phyloP scores from a whole-genome alignment of 2,888 invertebrate genomes.

The Cactoblastis cactorum region DNA sequence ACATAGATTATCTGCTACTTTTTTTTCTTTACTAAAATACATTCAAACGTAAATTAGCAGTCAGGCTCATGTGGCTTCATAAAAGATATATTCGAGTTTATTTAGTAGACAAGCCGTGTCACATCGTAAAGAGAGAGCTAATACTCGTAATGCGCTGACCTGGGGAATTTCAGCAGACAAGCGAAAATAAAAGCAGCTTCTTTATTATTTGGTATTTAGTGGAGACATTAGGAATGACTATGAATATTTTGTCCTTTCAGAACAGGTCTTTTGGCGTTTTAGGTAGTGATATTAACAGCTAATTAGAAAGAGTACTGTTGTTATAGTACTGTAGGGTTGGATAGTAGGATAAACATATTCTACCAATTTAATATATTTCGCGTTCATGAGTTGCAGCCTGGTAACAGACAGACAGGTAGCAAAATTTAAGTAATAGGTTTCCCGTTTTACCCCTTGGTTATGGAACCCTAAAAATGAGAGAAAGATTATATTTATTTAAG shows the following conservation, averaged over 20 bases:
- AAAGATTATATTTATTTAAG: no score
- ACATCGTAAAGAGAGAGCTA: background rate
- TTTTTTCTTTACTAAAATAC: background rate
- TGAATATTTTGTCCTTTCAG: background rate
- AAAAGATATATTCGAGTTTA: conserved; percentile 4
- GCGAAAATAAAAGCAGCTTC: background rate
- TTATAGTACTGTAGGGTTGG: no score
- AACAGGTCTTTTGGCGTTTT: no score
- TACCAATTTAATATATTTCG: no score
- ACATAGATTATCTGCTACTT: background rate
- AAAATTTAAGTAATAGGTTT: no score
- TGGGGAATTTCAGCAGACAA: background rate
- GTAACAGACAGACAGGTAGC: no score
- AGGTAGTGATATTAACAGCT: no score
- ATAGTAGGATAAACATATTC: no score
- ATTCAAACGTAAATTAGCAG: background rate
- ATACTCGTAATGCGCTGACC: conserved; percentile 2
- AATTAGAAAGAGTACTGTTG: no score
- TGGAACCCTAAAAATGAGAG: no score
- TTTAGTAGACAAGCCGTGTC: background rate
- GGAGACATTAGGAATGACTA: background rate
- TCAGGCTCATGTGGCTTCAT: background rate
- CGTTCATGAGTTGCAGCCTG: no score
- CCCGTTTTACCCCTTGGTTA: no score
- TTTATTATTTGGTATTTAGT: background rate